phyloP scores from a whole-genome alignment of 1,140 invertebrate species.

The Rhyzopertha dominica region DNA sequence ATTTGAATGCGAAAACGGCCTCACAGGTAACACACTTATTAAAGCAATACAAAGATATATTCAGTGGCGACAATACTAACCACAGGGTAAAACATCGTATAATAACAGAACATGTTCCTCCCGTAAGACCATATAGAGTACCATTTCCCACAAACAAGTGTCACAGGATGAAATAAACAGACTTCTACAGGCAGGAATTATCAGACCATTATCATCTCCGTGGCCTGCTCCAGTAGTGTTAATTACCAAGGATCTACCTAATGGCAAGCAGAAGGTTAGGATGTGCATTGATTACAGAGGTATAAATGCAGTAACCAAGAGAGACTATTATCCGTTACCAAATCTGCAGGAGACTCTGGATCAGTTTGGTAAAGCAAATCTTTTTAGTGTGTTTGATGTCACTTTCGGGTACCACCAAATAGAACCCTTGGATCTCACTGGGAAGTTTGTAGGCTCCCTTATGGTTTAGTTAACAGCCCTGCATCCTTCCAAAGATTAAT shows the following conservation, averaged over 20 bases:
- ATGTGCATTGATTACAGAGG: conserved; percentile 13
- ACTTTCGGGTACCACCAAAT: not conserved
- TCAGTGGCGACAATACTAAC: too few species aligned
- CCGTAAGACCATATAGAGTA: too few species aligned
- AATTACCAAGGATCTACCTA: conserved; percentile 6
- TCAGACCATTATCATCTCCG: conserved; percentile 7
- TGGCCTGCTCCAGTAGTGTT: conserved; percentile 11
- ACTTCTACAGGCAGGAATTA: conserved; percentile 4
- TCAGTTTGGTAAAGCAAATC: not conserved
- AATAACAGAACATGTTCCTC: too few species aligned
- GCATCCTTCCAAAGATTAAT: conserved; percentile 10
- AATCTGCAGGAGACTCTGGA: conserved; percentile 10
- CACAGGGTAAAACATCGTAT: too few species aligned
- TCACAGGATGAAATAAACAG: too few species aligned
- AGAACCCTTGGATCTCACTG: not conserved
- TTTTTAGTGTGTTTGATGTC: conserved; percentile 10
- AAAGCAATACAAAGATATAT: too few species aligned
- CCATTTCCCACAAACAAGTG: too few species aligned
- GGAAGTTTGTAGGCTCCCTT: too few species aligned
- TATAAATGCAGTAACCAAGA: conserved; percentile 7
- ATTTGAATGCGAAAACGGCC: too few species aligned
- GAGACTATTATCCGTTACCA: conserved; percentile 9
- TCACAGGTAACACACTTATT: too few species aligned
- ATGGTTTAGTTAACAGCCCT: too few species aligned
- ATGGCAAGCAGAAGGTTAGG: conserved; percentile 7